Conservation (phyloP, 2,888 invertebrate species). For the Periphyllus acericola region DNA sequence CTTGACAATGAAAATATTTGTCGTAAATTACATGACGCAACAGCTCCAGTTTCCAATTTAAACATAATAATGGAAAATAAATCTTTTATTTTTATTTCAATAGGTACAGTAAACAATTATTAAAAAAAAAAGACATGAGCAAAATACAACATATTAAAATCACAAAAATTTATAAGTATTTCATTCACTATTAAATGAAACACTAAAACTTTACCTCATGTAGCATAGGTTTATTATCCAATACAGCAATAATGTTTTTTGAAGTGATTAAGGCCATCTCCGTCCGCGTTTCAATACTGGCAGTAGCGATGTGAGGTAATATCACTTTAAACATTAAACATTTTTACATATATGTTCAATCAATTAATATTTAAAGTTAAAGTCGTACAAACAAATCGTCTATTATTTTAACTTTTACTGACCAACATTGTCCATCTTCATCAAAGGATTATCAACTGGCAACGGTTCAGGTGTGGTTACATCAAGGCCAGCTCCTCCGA, state of each 20-base stretch:
- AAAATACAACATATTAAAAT: no score
- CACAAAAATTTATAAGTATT: no score
- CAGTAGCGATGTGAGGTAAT: constrained; percentile 94
- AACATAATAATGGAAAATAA: no score
- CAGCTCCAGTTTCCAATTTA: no score
- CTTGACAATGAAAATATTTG: no score
- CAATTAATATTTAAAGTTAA: background rate
- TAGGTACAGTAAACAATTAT: no score
- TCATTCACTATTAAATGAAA: no score
- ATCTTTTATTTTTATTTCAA: no score
- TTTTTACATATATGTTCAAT: no score
- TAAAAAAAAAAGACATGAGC: no score
- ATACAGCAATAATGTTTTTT: constrained; percentile 82
- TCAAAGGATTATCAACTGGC: constrained; percentile 79
- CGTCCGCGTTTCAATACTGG: constrained; percentile 81
- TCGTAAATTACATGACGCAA: no score
- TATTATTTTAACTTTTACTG: constrained; percentile 67
- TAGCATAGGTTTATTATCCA: constrained; percentile 78
- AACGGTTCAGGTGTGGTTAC: constrained; percentile 92
- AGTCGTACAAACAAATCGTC: background rate
- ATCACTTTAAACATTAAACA: constrained; percentile 70
- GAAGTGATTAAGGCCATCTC: constrained; percentile 87
- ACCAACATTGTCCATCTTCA: constrained; percentile 84
- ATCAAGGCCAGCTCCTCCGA: constrained; percentile 90
- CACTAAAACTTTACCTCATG: constrained; percentile 66